Conservation (phyloP, 2,888 invertebrate genomes). For the Tetanocera ferruginea region DNA sequence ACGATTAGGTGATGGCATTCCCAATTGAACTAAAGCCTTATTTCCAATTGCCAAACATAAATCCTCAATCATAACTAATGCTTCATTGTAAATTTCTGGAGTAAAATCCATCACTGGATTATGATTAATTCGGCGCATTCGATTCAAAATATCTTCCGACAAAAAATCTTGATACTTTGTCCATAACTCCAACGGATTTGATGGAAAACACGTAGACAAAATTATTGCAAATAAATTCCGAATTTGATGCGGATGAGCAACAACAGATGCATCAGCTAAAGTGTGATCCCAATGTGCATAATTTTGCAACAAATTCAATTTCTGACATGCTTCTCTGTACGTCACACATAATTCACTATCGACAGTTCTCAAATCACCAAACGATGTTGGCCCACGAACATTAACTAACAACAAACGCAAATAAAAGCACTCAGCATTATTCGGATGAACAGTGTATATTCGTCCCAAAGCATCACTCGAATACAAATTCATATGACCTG, state of each 20-base stretch:
- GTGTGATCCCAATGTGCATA: conserved; percentile 46
- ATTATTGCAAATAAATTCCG: conserved; percentile 29
- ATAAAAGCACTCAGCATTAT: conserved; percentile 34
- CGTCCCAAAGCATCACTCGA: conserved; percentile 37
- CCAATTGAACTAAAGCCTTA: conserved; percentile 39
- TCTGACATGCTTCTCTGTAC: conserved; percentile 34
- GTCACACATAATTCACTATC: conserved; percentile 52
- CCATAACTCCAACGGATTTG: conserved; percentile 34
- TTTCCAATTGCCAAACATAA: conserved; percentile 42
- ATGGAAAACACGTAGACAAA: no score
- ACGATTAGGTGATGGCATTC: conserved; percentile 40
- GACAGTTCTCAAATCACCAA: conserved; percentile 16
- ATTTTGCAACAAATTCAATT: conserved; percentile 57
- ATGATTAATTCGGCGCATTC: not conserved
- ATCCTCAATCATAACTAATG: conserved; percentile 39
- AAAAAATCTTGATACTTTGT: conserved; percentile 10
- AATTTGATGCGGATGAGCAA: not conserved
- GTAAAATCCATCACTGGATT: conserved; percentile 32
- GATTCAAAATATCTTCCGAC: conserved; percentile 31
- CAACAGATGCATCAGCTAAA: conserved; percentile 9
- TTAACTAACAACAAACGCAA: conserved; percentile 41
- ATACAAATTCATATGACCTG: conserved; percentile 25
- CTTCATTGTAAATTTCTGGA: no score
- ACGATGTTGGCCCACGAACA: conserved; percentile 19
- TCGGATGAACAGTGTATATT: conserved; percentile 41